Evolutionary conservation across 2,888 invertebrate species (phyloP), one percentile per base, ranked within the genome.

Genomic region (Metallyticus violacea): DNA sequence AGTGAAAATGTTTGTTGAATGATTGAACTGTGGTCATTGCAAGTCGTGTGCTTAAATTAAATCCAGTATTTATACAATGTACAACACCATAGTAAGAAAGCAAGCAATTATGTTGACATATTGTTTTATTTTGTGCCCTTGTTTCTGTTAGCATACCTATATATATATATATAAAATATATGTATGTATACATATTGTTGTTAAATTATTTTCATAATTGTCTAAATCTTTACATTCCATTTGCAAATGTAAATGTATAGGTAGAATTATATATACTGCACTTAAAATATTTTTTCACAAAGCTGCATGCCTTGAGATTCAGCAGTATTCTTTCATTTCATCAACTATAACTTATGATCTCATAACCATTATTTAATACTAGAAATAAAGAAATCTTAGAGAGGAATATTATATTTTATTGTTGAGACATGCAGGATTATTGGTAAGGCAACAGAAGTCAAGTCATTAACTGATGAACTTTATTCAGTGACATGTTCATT

Each of bases 201-300:
- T 62, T 62, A 62, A 62, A 62, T 62, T 62, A 62, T 62, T 62
- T 62, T 62, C 15, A 62, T 62, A 62, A 62, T 22, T 62, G 40
- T 62, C 40, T 22, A 62, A 62, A 62, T 62, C 40, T 62, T 62
- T 62, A 62, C 40, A 62, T 62, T 62, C 40, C 40, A 62, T 22
- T 62, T 62, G 40, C 9, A 62, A 4, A 62, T 15, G 40, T 62
- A 62, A 62, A 62, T 62, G 40, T 62, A 62, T 62, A 79, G 77
- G 28, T 77, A 26, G 26, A 9, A 28, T 28, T 77, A n/a, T 83
- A 28, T 77, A 83, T 29, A 77, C 25, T 25, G 77, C 29, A 83
- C 26, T 28, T 83, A 28, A 77, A 77, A 83, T 83, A 83, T 83
- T 77, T 83, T 83, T 83, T 83, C 83, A 83, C 83, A 83, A 77